phyloP scores from a whole-genome alignment of 2,888 invertebrate genomes.

The Apamea anceps region DNA sequence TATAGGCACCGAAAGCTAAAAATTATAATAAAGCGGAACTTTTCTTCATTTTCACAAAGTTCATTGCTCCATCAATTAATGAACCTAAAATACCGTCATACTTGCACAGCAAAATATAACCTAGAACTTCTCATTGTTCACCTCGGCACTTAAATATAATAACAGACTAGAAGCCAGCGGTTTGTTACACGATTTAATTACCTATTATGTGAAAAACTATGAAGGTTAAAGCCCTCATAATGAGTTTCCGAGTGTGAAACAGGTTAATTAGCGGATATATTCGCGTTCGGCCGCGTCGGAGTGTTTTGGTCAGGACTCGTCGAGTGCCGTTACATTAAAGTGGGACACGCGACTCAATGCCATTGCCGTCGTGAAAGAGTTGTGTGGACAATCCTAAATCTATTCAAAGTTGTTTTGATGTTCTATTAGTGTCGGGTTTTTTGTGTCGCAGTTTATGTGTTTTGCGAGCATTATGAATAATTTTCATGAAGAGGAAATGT shows the following conservation, averaged over 20 bases:
- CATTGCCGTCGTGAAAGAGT: conserved; percentile 67
- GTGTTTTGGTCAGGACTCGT: conserved; percentile 81
- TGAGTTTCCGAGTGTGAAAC: conserved; percentile 74
- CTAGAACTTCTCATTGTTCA: conserved; percentile 63
- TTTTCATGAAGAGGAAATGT: conserved; percentile 24
- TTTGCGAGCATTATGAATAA: not conserved
- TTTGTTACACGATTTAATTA: conserved; percentile 65
- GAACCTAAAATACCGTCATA: conserved; percentile 49
- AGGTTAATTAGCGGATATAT: conserved; percentile 82
- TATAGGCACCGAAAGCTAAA: not conserved
- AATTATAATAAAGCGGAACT: not conserved
- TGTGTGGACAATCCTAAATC: conserved; percentile 62
- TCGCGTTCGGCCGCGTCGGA: conserved; percentile 67
- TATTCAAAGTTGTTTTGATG: conserved; percentile 45
- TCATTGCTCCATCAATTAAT: conserved; percentile 45
- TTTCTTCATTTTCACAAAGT: conserved; percentile 22
- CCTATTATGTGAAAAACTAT: conserved; percentile 69
- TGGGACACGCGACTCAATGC: conserved; percentile 76
- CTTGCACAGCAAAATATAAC: conserved; percentile 46
- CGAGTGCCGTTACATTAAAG: conserved; percentile 80
- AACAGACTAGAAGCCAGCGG: conserved; percentile 54
- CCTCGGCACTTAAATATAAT: conserved; percentile 56
- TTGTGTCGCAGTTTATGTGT: not conserved
- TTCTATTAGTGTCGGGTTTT: conserved; percentile 27
- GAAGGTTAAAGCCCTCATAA: conserved; percentile 78